Evolutionary conservation across 1,140 invertebrate species (phyloP).

Genomic region (Zaprionus inermis): DNA sequence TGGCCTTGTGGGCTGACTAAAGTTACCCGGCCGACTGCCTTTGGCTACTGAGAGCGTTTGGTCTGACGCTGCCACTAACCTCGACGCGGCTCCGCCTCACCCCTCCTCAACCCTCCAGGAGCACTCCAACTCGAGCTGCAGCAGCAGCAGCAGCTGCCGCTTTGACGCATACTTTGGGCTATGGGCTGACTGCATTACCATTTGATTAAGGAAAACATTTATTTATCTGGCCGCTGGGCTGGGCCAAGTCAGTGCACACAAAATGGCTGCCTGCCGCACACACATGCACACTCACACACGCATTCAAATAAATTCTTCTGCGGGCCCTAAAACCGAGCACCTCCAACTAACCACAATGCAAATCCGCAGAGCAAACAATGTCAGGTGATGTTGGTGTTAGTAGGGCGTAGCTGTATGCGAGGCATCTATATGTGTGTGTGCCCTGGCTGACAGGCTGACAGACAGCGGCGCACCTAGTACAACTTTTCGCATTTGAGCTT

Average conservation of each 20-base stretch:
- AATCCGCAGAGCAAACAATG: conserved; percentile 82
- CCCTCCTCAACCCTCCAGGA: no score
- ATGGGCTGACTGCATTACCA: conserved; percentile 72
- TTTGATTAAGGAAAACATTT: conserved; percentile 83
- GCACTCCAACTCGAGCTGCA: neutral
- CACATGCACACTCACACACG: conserved; percentile 28
- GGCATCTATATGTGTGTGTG: conserved; percentile 2
- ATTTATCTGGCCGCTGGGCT: conserved; percentile 57
- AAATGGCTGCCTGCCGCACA: conserved; percentile 45
- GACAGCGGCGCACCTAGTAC: conserved; percentile 73
- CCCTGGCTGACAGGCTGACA: conserved; percentile 60
- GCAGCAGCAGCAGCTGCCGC: neutral
- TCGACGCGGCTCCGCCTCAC: neutral
- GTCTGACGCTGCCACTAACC: neutral
- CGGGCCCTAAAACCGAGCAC: conserved; percentile 65
- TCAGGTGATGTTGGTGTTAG: conserved; percentile 69
- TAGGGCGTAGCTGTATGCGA: conserved; percentile 1
- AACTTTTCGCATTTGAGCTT: conserved; percentile 54
- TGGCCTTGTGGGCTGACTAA: conserved; percentile 7
- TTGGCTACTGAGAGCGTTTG: neutral
- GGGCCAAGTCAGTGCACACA: conserved; percentile 46
- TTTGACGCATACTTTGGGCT: conserved; percentile 26
- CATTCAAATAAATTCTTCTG: neutral
- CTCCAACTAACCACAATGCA: conserved; percentile 80
- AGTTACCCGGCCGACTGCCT: neutral